These are phyloP conservation scores for Hippocampus mohnikei DNA, from an alignment of 2,113 vertebrate genomes.

Conservation along the genomic window DNA sequence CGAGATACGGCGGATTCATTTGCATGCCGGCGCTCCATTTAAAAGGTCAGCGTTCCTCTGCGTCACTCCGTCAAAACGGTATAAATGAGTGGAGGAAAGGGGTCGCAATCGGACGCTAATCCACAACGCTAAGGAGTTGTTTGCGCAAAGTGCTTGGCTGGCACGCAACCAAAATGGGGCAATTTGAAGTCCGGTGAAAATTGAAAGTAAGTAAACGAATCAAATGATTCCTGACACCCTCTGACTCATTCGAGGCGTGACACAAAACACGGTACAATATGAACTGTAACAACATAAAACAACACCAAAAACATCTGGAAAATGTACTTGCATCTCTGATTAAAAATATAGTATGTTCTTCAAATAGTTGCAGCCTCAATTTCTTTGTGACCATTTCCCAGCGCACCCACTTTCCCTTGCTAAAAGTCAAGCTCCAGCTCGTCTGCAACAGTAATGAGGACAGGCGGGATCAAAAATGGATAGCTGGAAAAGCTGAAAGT, in stretches of 20 bases:
- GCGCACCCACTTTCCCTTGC: no score
- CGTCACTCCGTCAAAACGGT: not conserved
- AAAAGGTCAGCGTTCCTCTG: conserved; percentile 11
- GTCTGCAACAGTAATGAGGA: not conserved
- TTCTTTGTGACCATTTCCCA: no score
- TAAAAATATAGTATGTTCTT: no score
- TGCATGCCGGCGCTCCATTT: not conserved
- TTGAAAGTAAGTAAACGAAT: not conserved
- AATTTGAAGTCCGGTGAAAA: not conserved
- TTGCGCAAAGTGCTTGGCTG: not conserved
- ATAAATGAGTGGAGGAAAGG: conserved; percentile 4
- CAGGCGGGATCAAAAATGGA: not conserved
- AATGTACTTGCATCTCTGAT: no score
- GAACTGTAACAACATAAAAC: no score
- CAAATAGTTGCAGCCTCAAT: no score
- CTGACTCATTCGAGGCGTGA: no score
- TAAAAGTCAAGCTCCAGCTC: not conserved
- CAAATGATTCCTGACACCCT: no score
- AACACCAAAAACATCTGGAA: no score
- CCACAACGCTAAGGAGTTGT: not conserved
- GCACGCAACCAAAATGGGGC: not conserved
- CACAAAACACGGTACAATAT: no score
- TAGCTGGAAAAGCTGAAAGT: not conserved
- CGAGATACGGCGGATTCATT: not conserved
- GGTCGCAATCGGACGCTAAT: not conserved